Evolutionary conservation across 2,113 vertebrate genomes (phyloP).

Genomic region (Solea solea): DNA sequence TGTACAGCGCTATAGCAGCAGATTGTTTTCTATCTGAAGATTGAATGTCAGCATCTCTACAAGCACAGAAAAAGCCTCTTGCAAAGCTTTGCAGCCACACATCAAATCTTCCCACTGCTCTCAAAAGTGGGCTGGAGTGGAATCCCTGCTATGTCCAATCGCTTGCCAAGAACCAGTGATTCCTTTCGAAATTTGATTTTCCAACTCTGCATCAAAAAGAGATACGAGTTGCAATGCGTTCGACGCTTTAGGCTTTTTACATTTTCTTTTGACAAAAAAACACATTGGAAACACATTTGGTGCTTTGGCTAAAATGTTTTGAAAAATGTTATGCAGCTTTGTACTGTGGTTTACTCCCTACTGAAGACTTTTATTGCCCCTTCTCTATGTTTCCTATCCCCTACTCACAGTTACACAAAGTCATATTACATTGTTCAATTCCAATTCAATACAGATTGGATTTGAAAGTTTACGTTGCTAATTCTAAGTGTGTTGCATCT

Average conservation of each 20-base stretch:
- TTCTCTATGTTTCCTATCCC: not conserved
- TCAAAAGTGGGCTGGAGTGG: constrained; percentile 60
- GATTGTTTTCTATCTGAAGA: not conserved
- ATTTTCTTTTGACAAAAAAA: not conserved
- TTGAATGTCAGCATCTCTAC: constrained; percentile 9
- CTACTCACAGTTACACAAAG: too few relatives aligned
- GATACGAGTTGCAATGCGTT: not conserved
- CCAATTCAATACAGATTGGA: too few relatives aligned
- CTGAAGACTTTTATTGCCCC: too few relatives aligned
- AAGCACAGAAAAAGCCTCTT: constrained; percentile 21
- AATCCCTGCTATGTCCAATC: constrained; percentile 62
- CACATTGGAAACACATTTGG: not conserved
- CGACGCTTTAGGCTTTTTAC: not conserved
- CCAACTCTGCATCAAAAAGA: constrained; percentile 4
- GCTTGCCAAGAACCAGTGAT: constrained; percentile 44
- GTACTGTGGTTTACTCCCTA: too few relatives aligned
- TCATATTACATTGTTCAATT: too few relatives aligned
- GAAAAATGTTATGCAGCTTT: not conserved
- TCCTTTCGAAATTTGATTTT: constrained; percentile 30
- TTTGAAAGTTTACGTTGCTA: too few relatives aligned
- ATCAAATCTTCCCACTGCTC: constrained; percentile 43
- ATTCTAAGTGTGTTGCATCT: too few relatives aligned
- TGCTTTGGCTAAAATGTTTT: too few relatives aligned
- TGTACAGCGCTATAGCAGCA: not conserved
- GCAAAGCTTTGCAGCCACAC: constrained; percentile 27